Percentiles rank a stretch among this genome's conserved stretches.
Conservation (phyloP, 2,113 vertebrate species). For the Notothenia rossii region DNA sequence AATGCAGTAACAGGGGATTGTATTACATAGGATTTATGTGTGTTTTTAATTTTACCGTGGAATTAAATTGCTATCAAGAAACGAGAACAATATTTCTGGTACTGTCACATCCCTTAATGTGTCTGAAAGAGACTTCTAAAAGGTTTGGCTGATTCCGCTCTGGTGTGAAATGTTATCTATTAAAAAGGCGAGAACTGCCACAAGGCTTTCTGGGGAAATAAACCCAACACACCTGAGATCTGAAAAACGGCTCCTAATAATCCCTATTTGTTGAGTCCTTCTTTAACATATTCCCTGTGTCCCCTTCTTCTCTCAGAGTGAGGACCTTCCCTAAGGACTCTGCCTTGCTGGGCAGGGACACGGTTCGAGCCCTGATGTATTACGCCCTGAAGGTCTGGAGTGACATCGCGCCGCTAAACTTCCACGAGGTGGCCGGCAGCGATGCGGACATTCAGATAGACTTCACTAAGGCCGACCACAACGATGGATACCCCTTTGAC, state of each 20-base stretch:
- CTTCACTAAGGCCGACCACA: constrained; percentile 94
- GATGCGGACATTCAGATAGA: constrained; percentile 96
- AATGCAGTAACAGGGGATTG: too few relatives aligned
- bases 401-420: constrained; percentile 94
- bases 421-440: constrained; percentile 95
- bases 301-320: constrained; percentile 83
- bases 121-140: too few relatives aligned
- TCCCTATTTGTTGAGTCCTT: not conserved
- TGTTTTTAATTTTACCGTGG: too few relatives aligned
- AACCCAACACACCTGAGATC: not conserved
- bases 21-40: too few relatives aligned
- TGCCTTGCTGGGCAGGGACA: constrained; percentile 89
- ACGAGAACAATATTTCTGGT: too few relatives aligned
- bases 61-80: too few relatives aligned
- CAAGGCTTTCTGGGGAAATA: not conserved
- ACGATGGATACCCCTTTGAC: constrained; percentile 94
- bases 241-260: not conserved
- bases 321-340: constrained; percentile 93
- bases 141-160: too few relatives aligned
- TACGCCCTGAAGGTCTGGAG: constrained; percentile 98
- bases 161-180: not conserved
- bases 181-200: not conserved
- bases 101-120: too few relatives aligned
- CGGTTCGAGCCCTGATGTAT: constrained; percentile 94
- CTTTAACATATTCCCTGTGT: not conserved